phyloP scores from a whole-genome alignment of 2,888 invertebrate species.

The Fragum sueziense region DNA sequence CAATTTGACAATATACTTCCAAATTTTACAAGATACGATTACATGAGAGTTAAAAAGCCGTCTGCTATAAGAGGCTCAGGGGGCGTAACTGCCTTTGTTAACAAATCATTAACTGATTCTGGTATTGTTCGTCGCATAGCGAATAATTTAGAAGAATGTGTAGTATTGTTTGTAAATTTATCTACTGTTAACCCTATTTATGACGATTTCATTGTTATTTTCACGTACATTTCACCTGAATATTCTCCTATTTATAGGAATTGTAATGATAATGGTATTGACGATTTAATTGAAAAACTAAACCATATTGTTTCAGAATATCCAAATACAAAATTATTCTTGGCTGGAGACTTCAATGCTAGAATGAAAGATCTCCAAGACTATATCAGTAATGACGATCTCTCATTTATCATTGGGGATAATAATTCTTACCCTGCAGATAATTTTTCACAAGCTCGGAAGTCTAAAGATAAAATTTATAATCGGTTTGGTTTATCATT shows the following conservation, averaged over 20 bases:
- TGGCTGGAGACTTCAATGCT: conserved; percentile 24
- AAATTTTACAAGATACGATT: conserved; percentile 6
- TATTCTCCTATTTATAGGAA: not conserved
- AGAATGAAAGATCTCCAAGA: conserved; percentile 23
- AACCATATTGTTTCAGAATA: not conserved
- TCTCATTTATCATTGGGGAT: conserved; percentile 21
- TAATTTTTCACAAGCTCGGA: conserved; percentile 10
- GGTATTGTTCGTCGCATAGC: not conserved
- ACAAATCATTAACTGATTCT: not conserved
- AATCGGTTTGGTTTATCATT: conserved; percentile 20
- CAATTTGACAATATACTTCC: conserved; percentile 10
- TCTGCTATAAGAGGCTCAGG: conserved; percentile 3
- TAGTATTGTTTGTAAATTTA: not conserved
- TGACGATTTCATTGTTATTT: not conserved
- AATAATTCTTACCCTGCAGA: conserved; percentile 22
- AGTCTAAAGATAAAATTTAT: conserved; percentile 15
- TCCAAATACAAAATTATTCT: not conserved
- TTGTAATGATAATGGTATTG: not conserved
- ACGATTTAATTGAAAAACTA: not conserved
- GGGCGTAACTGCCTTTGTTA: conserved; percentile 8
- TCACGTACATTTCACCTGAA: not conserved
- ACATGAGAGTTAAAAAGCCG: conserved; percentile 1
- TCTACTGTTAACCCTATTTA: not conserved
- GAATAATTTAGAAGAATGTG: not conserved
- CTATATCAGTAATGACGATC: conserved; percentile 22